Percentiles rank a stretch among this genome's conserved stretches.
Conservation (phyloP, 2,888 invertebrate species). For the Cinara cedri region DNA sequence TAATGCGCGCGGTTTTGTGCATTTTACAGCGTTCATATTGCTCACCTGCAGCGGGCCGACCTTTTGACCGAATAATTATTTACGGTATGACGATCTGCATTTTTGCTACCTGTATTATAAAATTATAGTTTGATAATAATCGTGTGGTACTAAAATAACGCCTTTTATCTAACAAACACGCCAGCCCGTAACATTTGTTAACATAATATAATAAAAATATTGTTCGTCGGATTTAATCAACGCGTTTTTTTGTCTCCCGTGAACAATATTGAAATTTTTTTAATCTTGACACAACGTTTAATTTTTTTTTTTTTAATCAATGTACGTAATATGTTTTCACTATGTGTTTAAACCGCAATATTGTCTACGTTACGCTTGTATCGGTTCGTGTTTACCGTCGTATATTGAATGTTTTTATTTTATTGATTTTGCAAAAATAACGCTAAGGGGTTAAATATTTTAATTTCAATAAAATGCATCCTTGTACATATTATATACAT, state of each 20-base stretch:
- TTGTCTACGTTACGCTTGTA: not conserved
- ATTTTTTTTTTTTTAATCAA: not conserved
- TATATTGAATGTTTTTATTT: not conserved
- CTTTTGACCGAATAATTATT: constrained; percentile 12
- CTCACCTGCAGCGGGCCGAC: not conserved
- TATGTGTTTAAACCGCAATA: not conserved
- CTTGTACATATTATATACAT: no score
- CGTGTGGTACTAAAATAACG: not conserved
- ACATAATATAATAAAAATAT: not conserved
- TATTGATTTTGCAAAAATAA: not conserved
- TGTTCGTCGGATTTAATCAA: not conserved
- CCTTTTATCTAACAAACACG: not conserved
- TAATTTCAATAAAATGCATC: not conserved
- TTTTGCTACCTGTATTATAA: not conserved
- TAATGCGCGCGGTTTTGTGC: not conserved
- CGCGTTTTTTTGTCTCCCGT: not conserved
- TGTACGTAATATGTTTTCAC: not conserved
- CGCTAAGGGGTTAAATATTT: not conserved
- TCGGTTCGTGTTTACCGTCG: not conserved
- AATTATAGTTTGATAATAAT: no score
- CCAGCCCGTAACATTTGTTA: not conserved
- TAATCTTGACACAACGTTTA: not conserved
- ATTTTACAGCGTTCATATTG: constrained; percentile 6
- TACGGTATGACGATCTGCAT: not conserved
- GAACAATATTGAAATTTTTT: not conserved